A percentile compares a stretch with the other conserved stretches of the same genome.
Evolutionary conservation across 2,113 vertebrate species (phyloP).

Genomic region (Pachycephala philippinensis): DNA sequence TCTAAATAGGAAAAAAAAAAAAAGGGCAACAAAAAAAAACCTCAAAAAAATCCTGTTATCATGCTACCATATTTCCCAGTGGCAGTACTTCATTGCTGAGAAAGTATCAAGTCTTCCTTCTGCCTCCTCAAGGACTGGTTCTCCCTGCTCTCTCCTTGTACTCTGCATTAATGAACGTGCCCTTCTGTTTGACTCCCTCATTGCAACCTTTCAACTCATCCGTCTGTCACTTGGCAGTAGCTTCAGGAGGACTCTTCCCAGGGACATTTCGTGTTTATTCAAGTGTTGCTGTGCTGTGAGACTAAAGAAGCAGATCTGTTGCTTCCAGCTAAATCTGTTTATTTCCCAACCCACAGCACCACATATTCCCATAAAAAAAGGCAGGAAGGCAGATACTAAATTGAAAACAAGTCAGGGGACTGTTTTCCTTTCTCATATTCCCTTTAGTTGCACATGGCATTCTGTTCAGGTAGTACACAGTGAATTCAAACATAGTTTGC

Average conservation of each 20-base stretch:
- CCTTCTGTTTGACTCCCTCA: background rate
- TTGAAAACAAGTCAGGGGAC: background rate
- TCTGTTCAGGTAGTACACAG: background rate
- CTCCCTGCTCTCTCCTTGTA: background rate
- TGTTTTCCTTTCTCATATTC: background rate
- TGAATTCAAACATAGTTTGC: background rate
- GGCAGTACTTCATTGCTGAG: background rate
- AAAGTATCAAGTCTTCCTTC: background rate
- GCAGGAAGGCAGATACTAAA: background rate
- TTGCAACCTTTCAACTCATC: conserved; percentile 26
- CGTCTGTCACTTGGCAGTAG: conserved; percentile 50
- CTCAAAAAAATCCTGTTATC: background rate
- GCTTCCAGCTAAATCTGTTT: conserved; percentile 16
- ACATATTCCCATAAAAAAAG: background rate
- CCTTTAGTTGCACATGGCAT: background rate
- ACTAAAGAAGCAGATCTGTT: conserved; percentile 6
- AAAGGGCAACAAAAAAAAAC: accelerated
- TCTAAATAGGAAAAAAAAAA: background rate
- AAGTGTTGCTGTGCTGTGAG: conserved; percentile 35
- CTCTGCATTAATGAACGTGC: background rate
- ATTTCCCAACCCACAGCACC: background rate
- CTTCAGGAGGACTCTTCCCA: background rate
- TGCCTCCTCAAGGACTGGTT: background rate
- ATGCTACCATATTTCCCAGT: background rate
- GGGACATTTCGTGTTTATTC: conserved; percentile 27